These are phyloP conservation scores for Leptosomus discolor DNA, from an alignment of 2,113 vertebrate genomes.

Conservation along the genomic window DNA sequence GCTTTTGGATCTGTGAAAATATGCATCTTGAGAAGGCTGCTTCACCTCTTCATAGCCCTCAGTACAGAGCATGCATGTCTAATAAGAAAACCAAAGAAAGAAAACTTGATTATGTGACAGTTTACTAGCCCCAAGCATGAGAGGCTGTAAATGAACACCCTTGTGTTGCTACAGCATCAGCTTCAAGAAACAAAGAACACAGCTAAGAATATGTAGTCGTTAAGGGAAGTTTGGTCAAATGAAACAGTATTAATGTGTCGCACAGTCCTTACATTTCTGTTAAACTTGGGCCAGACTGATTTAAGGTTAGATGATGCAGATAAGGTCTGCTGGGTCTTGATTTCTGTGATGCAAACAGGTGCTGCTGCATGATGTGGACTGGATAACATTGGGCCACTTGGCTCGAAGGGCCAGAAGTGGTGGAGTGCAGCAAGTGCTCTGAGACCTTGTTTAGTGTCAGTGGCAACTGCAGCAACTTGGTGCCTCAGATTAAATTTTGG, in stretches of 20 bases:
- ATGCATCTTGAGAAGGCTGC: background rate
- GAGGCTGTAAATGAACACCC: background rate
- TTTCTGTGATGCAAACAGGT: background rate
- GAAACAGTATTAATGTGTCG: background rate
- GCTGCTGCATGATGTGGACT: background rate
- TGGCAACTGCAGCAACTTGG: rapidly evolving
- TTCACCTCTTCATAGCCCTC: background rate
- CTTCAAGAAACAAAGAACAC: background rate
- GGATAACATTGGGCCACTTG: background rate
- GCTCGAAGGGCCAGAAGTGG: background rate
- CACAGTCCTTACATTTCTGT: background rate
- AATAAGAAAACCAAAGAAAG: background rate
- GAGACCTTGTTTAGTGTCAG: background rate
- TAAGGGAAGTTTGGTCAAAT: background rate
- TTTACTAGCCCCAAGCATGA: background rate
- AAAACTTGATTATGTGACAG: background rate
- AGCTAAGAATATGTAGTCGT: background rate
- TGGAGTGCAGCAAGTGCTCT: background rate
- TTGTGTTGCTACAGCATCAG: background rate
- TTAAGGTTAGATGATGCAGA: background rate
- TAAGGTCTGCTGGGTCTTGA: background rate
- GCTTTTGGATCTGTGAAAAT: background rate
- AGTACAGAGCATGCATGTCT: background rate
- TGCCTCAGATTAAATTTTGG: background rate
- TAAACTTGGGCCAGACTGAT: background rate